phyloP scores from a whole-genome alignment of 2,888 invertebrate genomes.

The Aspidiotus destructor region DNA sequence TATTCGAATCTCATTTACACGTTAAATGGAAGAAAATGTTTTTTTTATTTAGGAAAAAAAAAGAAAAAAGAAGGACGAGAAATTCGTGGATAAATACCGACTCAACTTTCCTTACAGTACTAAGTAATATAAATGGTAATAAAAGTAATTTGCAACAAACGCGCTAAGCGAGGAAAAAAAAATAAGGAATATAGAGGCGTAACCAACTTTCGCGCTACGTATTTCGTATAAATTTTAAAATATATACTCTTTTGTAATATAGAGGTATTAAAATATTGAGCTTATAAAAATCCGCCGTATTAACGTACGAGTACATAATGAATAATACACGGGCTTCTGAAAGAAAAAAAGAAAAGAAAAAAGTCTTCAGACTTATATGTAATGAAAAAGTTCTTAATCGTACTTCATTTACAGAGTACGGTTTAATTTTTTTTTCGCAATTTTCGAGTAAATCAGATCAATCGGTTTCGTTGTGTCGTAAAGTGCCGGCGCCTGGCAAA shows the following conservation, averaged over 20 bases:
- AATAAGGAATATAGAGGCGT: no score
- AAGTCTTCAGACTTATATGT: background rate
- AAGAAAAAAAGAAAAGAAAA: slow-evolving; percentile 1
- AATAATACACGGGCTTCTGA: background rate
- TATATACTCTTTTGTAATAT: background rate
- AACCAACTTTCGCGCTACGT: no score
- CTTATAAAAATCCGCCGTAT: background rate
- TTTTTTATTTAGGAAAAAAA: no score
- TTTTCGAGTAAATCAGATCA: slow-evolving; percentile 81
- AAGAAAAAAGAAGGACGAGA: no score
- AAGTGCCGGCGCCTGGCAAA: slow-evolving; percentile 80
- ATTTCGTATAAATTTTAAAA: no score
- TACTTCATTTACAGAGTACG: slow-evolving; percentile 57
- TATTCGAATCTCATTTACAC: no score
- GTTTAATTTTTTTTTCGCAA: slow-evolving; percentile 72
- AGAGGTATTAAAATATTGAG: slow-evolving; percentile 15
- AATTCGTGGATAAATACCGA: no score
- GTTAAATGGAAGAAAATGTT: no score
- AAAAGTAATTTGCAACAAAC: no score
- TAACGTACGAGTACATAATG: background rate
- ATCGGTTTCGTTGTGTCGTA: slow-evolving; percentile 84
- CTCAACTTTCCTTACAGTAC: no score
- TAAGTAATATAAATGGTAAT: no score
- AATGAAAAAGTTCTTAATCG: background rate
- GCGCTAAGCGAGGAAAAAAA: no score